phyloP scores from a whole-genome alignment of 2,113 vertebrate genomes.

The Ivindomyrus marchei region DNA sequence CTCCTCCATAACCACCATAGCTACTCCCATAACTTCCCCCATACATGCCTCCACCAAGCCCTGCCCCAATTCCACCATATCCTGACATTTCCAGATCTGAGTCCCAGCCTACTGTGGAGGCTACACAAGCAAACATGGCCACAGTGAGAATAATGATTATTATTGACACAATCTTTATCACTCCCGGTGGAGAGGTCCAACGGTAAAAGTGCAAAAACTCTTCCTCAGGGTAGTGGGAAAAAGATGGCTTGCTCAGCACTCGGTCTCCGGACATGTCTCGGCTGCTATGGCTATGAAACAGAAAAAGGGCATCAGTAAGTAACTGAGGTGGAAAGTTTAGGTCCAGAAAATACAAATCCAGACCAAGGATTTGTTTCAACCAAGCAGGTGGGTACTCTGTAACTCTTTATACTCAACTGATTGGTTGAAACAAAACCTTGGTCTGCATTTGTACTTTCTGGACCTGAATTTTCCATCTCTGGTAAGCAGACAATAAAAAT shows the following conservation, averaged over 20 bases:
- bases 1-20: slow-evolving; percentile 29
- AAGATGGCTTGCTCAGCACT: slow-evolving; percentile 60
- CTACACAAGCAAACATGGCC: slow-evolving; percentile 79
- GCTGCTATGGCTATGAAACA: slow-evolving; percentile 61
- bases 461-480: background rate
- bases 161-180: slow-evolving; percentile 79
- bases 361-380: background rate
- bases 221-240: slow-evolving; percentile 69
- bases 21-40: slow-evolving; percentile 22
- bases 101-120: slow-evolving; percentile 83
- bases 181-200: slow-evolving; percentile 82
- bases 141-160: slow-evolving; percentile 79
- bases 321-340: background rate
- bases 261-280: slow-evolving; percentile 58
- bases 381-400: background rate
- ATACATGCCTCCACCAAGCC: slow-evolving; percentile 12
- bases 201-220: slow-evolving; percentile 72
- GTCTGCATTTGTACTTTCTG: background rate
- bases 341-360: background rate
- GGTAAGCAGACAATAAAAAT: background rate
- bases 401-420: background rate
- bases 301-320: slow-evolving; percentile 1
- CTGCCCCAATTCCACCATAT: slow-evolving; percentile 17
- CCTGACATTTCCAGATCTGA: slow-evolving; percentile 57
- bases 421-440: background rate